These are phyloP conservation scores for Semnornis frantzii DNA, from an alignment of 2,113 vertebrate species.

Conservation along the genomic window DNA sequence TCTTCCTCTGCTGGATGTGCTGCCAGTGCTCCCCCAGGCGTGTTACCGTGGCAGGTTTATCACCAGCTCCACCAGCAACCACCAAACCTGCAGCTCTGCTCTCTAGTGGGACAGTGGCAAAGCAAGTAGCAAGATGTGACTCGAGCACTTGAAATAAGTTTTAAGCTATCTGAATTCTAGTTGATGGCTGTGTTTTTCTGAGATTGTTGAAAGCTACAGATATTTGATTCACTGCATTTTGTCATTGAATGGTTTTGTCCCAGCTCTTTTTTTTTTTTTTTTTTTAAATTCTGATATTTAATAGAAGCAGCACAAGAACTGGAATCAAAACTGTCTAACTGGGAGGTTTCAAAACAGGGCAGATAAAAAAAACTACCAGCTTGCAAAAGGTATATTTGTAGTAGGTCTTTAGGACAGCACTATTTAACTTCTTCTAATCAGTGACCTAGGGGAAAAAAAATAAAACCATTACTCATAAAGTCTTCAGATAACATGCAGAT, in stretches of 20 bases:
- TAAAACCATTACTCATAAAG: constrained; percentile 39
- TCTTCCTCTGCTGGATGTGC: background rate
- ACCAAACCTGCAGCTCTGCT: background rate
- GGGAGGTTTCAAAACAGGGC: background rate
- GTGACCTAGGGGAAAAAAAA: background rate
- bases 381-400: constrained; percentile 39
- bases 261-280: background rate
- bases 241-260: background rate
- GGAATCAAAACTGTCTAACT: background rate
- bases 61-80: background rate
- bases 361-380: background rate
- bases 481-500: constrained; percentile 14
- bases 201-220: background rate
- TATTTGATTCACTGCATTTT: background rate
- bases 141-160: background rate
- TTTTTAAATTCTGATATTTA: background rate
- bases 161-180: accelerated
- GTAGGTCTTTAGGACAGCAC: background rate
- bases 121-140: background rate
- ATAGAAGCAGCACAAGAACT: background rate
- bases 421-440: constrained; percentile 59
- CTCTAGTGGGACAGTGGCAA: background rate
- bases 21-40: background rate
- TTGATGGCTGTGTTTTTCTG: background rate
- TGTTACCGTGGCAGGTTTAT: accelerated